Evolutionary conservation across 2,888 invertebrate species (phyloP).

Genomic region (Himalopsyche anomala): DNA sequence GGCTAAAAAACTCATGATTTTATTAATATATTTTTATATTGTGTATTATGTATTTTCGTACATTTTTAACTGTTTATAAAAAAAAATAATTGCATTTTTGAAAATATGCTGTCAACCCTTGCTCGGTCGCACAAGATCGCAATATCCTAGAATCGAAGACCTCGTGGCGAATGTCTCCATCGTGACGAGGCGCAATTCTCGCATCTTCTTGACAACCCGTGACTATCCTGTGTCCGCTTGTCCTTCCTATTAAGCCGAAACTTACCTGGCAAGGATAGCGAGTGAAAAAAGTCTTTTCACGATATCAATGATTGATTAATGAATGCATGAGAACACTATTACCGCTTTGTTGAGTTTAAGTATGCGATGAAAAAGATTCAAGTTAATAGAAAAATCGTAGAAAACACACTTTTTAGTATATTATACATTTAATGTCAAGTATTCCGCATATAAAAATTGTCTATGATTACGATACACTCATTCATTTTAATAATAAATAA

Average conservation of each 20-base stretch:
- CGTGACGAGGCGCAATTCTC: slow-evolving; percentile 58
- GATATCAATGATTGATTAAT: slow-evolving; percentile 39
- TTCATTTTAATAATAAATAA: too few species aligned
- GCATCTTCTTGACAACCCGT: slow-evolving; percentile 56
- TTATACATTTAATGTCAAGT: too few species aligned
- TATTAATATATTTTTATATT: too few species aligned
- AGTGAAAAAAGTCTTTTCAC: slow-evolving; percentile 22
- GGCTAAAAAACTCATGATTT: too few species aligned
- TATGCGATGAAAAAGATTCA: neutral
- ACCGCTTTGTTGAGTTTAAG: neutral
- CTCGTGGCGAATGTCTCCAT: slow-evolving; percentile 58
- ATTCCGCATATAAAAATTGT: too few species aligned
- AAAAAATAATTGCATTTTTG: too few species aligned
- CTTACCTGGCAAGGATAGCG: slow-evolving; percentile 13
- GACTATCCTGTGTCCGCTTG: slow-evolving; percentile 52
- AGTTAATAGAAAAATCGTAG: too few species aligned
- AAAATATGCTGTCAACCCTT: neutral
- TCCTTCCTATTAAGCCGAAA: slow-evolving; percentile 12
- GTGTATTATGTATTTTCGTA: too few species aligned
- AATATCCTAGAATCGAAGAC: slow-evolving; percentile 16
- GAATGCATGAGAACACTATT: slow-evolving; percentile 36
- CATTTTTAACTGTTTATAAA: too few species aligned
- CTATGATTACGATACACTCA: too few species aligned
- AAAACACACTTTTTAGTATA: too few species aligned
- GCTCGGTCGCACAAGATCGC: neutral